These are phyloP conservation scores for Pteronotus mesoamericanus DNA, from an alignment of 2,797 vertebrate genomes.

Conservation along the genomic window DNA sequence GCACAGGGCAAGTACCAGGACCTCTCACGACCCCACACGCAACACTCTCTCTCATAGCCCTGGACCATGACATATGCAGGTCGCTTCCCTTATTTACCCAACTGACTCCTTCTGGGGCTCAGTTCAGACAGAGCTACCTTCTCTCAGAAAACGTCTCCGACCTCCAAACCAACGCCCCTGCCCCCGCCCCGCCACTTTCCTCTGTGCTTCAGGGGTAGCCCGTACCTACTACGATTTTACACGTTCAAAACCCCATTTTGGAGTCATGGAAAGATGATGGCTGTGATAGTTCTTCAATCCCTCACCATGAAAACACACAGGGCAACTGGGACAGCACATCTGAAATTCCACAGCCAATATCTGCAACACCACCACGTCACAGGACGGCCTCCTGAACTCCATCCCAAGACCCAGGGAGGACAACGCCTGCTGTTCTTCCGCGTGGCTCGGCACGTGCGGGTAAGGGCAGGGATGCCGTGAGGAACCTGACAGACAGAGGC, in stretches of 20 bases:
- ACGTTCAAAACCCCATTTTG: neutral
- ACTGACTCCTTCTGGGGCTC: neutral
- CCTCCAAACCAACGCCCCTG: neutral
- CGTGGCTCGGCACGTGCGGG: neutral
- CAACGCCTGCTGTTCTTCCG: too few species aligned
- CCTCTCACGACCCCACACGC: rapidly evolving
- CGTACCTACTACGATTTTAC: neutral
- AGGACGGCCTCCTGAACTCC: neutral
- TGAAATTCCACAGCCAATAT: neutral
- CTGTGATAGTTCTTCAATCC: neutral
- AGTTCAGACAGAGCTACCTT: neutral
- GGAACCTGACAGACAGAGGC: neutral
- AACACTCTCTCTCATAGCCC: rapidly evolving
- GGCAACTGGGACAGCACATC: neutral
- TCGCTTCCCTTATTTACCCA: neutral
- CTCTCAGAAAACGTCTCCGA: neutral
- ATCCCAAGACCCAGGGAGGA: neutral
- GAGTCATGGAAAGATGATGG: neutral
- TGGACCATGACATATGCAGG: neutral
- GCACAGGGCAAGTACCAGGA: rapidly evolving
- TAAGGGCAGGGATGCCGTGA: neutral
- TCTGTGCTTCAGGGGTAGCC: neutral
- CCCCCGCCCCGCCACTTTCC: neutral
- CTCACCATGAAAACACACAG: neutral
- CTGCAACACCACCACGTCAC: neutral